Conservation (phyloP, 2,113 vertebrate genomes). For the Phyllostomus discolor region DNA sequence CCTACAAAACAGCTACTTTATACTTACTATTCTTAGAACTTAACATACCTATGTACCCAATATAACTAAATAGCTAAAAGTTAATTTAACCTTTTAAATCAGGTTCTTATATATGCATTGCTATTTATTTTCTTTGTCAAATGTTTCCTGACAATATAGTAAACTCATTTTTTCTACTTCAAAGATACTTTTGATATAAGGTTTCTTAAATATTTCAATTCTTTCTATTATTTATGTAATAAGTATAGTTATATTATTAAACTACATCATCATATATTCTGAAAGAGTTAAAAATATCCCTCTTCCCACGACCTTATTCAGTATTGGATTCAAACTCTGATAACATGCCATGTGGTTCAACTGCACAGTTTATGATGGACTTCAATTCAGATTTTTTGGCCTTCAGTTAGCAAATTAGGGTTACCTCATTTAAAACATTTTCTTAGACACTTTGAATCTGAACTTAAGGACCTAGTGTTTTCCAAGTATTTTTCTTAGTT, state of each 20-base stretch:
- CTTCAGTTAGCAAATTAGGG: conserved; percentile 4
- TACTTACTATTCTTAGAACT: neutral
- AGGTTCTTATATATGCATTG: neutral
- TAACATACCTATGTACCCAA: neutral
- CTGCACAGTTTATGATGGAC: neutral
- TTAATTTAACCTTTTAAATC: neutral
- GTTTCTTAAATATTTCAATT: neutral
- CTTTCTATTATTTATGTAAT: conserved; percentile 3
- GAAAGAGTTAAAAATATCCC: neutral
- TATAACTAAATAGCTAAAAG: neutral
- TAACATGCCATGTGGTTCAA: neutral
- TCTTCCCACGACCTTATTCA: neutral
- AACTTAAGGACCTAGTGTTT: neutral
- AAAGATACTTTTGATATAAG: neutral
- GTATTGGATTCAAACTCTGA: neutral
- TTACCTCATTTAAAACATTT: neutral
- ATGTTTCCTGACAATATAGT: neutral
- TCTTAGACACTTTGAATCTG: neutral
- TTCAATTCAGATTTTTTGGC: neutral
- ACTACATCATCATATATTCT: neutral
- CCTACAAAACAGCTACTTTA: neutral
- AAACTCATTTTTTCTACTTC: neutral
- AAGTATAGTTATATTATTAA: neutral
- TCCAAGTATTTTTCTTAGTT: neutral
- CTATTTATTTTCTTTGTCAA: neutral